Evolutionary conservation across 2,888 invertebrate species (phyloP), one percentile per base, ranked within the genome.

Genomic region (Byasa hedistus): DNA sequence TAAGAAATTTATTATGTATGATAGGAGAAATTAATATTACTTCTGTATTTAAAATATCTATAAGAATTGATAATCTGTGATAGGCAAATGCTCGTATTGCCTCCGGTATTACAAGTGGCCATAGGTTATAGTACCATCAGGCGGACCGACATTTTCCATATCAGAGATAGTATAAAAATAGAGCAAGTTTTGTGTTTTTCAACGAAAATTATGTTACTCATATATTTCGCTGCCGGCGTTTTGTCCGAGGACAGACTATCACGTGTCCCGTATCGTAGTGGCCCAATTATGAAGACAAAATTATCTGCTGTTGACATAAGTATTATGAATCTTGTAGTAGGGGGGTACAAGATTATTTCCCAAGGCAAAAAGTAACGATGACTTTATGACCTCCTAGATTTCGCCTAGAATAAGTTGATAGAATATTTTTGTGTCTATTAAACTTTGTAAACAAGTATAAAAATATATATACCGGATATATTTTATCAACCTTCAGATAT

Each of bases 261-360:
- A 64, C 63, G 63, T 63, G 39, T 59, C 59, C 24, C 58, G 32
- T 66, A 66, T 66, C 66, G 59, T 36, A 8, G 8, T 66, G 66
- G 54, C 66, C 66, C 62, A 66, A 59, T 59, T 62, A 66, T 27
- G 22, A 19, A 61, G 58, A 62, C 62, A 22, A 19, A 27, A n/a
- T 66, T 66, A 66, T 66, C 66, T 48, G 27, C 55, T 64, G 58
- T 59, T 58, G 58, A 56, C 23, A 51, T 55, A 55, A 54, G 44
- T 55, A 27, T 32, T 44, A 58, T 52, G 39, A 54, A 44, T 48
- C 8, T 39, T 51, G 23, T 48, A 48, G 62, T 66, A 54, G 57
- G 48, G 39, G 52, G 58, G 55, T 57, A 39, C 19, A 24, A 51
- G 57, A 39, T 57, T 17, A 22, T 7, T 15, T 23, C 21, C 15